Evolutionary conservation across 37 sponge, comb jelly and placozoan genomes (phyloP).

Genomic region (Beroe forskalii): DNA sequence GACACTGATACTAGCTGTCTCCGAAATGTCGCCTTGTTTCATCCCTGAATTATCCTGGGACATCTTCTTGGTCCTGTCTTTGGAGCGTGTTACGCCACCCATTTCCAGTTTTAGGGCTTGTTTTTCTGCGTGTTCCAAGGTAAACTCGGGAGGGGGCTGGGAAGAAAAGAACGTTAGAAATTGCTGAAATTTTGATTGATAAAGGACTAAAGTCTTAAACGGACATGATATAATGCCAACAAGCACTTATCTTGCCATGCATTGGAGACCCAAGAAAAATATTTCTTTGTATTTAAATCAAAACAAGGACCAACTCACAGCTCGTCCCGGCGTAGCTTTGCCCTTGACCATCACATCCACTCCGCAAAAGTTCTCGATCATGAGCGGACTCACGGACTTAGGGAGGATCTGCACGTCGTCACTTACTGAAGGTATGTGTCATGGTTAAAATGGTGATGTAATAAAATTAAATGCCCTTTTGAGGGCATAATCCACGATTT

Average conservation of each 20-base stretch:
- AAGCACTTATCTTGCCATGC: background rate
- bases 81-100: background rate
- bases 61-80: background rate
- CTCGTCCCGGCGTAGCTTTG: background rate
- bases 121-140: background rate
- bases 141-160: slow-evolving; percentile 49
- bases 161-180: too few species aligned
- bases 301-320: background rate
- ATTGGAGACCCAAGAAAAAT: too few species aligned
- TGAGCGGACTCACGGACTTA: slow-evolving; percentile 13
- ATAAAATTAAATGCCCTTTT: too few species aligned
- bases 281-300: too few species aligned
- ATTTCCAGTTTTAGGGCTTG: slow-evolving; percentile 28
- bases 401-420: slow-evolving; percentile 10
- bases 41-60: background rate
- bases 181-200: too few species aligned
- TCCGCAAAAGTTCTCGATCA: slow-evolving; percentile 50
- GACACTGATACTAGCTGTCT: slow-evolving; percentile 58
- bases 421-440: too few species aligned
- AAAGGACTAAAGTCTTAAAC: too few species aligned
- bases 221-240: too few species aligned
- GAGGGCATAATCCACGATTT: too few species aligned
- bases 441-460: too few species aligned
- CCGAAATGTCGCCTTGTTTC: background rate
- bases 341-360: slow-evolving; percentile 23